Base-by-base conservation (phyloP, 2,888 invertebrate species). In the Lampropteryx suffumata region DNA sequence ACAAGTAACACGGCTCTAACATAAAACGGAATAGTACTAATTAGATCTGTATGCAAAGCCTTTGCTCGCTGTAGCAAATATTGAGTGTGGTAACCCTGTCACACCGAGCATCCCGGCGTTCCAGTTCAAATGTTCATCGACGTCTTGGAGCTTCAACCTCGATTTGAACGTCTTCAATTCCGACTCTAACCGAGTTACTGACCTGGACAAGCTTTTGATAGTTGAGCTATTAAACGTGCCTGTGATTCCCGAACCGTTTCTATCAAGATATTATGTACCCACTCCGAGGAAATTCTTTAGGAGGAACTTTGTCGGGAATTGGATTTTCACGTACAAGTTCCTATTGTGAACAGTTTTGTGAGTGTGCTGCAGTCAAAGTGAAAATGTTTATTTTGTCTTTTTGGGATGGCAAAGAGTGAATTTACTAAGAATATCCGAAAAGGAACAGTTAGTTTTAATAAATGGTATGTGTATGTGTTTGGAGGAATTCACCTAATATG, bases 191-290 rank as follows among this genome's bases (percentile, higher is more conserved):
- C 64, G 64, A 81, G 75, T 75, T 76, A 81, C 69, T 79, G 79
- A 79, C 76, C 77, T 78, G 78, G 59, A 72, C 76, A 69, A 76
- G 76, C 73, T 77, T 80, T 77, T 76, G 76, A 82, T 79, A 79
- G 77, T 76, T 76, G 67, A 73, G 62, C 73, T 72, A 76, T 75
- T 77, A 72, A 76, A 71, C 69, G 66, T 69, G 67, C 64, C 62
- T 63, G 55, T 55, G 61, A 67, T 61, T 66, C 57, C 36, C 47
- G 42, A 49, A 56, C 40, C 29, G 43, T 46, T 45, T 42, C 37
- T 43, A 28, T 9, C 26, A 45, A 46, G 21, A 24, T 30, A n/a
- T n/a, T n/a, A 26, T 11, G 27, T 29, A 30, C 42, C 13, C 14
- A 35, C 37, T 33, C 26, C 17, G 37, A 46, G 42, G 32, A 28